Percentiles rank a stretch among this genome's conserved stretches.
Conservation (phyloP, 92 coral and sea anemone genomes). For the Heteractis magnifica region DNA sequence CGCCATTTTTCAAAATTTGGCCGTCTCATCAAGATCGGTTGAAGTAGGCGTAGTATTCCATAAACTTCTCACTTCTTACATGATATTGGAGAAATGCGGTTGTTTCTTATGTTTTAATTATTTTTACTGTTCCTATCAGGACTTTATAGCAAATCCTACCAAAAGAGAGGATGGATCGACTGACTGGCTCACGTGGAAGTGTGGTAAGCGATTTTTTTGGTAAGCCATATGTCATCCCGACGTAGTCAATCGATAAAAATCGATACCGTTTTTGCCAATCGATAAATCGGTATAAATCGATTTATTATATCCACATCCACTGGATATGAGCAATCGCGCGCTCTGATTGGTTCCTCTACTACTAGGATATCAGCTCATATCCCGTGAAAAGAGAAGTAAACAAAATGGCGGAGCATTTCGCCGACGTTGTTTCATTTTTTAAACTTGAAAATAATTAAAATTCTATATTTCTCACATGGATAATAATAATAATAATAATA, state of each 20-base stretch:
- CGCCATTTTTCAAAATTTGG: constrained; percentile 15
- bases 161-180: constrained; percentile 57
- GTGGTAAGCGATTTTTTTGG: constrained; percentile 83
- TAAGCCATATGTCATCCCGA: neutral
- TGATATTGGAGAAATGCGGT: too few relatives aligned
- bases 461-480: too few relatives aligned
- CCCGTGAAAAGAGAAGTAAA: too few relatives aligned
- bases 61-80: neutral
- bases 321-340: too few relatives aligned
- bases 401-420: too few relatives aligned
- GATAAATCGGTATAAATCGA: neutral
- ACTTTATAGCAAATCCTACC: constrained; percentile 76
- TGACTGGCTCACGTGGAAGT: constrained; percentile 85
- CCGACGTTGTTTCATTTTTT: too few relatives aligned
- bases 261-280: too few relatives aligned
- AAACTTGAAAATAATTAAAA: too few relatives aligned
- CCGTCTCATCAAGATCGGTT: neutral
- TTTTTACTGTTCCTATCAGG: constrained; percentile 38
- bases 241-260: too few relatives aligned
- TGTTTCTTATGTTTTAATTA: neutral
- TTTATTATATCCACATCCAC: neutral
- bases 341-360: too few relatives aligned
- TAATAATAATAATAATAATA: too few relatives aligned
- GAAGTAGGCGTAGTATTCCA: neutral
- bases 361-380: too few relatives aligned